Percentiles rank a stretch among this genome's conserved stretches.
Evolutionary conservation across 23 tunicate genomes (phyloP).

Genomic region (Halocynthia roretzi): DNA sequence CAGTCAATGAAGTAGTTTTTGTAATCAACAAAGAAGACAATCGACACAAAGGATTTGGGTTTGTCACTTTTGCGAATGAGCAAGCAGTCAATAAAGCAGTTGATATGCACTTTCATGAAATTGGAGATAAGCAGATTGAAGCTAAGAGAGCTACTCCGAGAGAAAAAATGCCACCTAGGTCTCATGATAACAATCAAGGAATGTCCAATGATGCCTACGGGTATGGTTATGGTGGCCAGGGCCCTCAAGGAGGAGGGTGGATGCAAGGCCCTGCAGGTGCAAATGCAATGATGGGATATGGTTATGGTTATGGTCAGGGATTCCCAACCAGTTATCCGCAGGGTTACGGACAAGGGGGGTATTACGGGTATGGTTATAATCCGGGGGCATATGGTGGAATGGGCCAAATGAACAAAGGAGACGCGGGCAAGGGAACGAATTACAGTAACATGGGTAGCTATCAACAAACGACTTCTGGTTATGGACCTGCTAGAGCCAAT

Average conservation of each 20-base stretch:
- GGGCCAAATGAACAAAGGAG: conserved; percentile 9
- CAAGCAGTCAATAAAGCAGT: conserved; percentile 86
- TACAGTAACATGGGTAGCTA: conserved; percentile 47
- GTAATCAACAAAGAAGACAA: conserved; percentile 65
- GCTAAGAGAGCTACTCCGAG: conserved; percentile 69
- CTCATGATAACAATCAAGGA: neutral
- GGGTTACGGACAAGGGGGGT: conserved; percentile 8
- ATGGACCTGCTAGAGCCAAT: neutral
- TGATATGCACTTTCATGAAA: conserved; percentile 79
- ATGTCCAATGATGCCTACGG: conserved; percentile 40
- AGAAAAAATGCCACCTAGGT: conserved; percentile 41
- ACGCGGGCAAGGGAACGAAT: neutral
- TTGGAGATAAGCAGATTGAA: conserved; percentile 84
- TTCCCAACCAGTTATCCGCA: conserved; percentile 12
- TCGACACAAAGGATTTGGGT: conserved; percentile 76
- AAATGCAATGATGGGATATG: conserved; percentile 15
- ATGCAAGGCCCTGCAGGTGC: conserved; percentile 21
- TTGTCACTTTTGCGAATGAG: conserved; percentile 90
- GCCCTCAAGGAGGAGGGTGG: conserved; percentile 29
- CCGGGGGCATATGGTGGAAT: conserved; percentile 11
- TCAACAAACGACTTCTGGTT: conserved; percentile 29
- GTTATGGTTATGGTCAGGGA: conserved; percentile 9
- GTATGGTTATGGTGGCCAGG: conserved; percentile 50
- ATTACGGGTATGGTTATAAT: conserved; percentile 19
- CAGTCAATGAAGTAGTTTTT: conserved; percentile 70